phyloP scores from a whole-genome alignment of 1,140 invertebrate genomes.

The Psilanteris sp. region DNA sequence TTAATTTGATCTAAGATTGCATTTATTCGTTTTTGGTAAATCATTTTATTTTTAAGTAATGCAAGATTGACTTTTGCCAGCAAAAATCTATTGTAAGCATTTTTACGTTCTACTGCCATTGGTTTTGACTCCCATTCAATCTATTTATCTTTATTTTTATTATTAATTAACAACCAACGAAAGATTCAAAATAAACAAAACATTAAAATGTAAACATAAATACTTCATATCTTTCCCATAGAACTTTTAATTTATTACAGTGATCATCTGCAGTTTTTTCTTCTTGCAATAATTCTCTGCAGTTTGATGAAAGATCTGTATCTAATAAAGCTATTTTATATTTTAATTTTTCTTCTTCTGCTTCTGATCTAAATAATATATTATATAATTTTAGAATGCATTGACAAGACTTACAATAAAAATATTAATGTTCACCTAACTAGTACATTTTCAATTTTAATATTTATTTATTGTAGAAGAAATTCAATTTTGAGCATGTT shows the following conservation, averaged over 20 bases:
- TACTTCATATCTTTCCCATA: constrained; percentile 29
- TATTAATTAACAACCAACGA: neutral
- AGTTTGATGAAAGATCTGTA: constrained; percentile 5
- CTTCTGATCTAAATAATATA: constrained; percentile 4
- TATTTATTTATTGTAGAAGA: no score
- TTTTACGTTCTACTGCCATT: constrained; percentile 10
- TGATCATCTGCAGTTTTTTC: constrained; percentile 3
- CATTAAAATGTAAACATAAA: neutral
- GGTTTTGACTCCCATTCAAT: constrained; percentile 21
- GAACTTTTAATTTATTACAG: constrained; percentile 14
- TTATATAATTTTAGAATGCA: no score
- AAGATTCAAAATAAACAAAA: neutral
- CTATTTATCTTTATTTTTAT: constrained; percentile 9
- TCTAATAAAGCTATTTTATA: constrained; percentile 9
- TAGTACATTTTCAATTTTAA: no score
- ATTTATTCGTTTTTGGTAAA: constrained; percentile 16
- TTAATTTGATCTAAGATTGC: constrained; percentile 8
- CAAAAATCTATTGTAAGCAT: neutral
- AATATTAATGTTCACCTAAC: no score
- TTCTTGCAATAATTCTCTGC: constrained; percentile 19
- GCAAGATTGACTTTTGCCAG: constrained; percentile 12
- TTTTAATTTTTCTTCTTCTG: constrained; percentile 9
- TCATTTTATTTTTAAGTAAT: constrained; percentile 9
- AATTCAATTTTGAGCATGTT: no score
- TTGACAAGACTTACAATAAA: neutral